Conservation (phyloP, 2,797 vertebrate species). For the Oreochromis mossambicus region DNA sequence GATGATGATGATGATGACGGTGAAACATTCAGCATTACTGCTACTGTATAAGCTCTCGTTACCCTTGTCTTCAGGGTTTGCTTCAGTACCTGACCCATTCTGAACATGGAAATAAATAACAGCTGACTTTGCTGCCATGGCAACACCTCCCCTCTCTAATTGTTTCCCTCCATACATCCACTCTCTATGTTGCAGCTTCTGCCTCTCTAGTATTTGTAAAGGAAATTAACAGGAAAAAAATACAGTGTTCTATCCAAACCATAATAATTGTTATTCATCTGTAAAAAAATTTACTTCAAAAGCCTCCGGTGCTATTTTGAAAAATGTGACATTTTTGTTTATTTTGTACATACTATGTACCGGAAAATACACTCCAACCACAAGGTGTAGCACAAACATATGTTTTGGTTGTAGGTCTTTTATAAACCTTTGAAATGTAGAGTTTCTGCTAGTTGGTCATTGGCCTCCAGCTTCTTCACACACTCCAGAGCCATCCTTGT, state of each 20-base stretch:
- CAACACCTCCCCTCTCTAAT: neutral
- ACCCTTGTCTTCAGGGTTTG: neutral
- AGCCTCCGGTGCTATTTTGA: neutral
- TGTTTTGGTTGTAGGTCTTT: neutral
- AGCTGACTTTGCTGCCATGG: conserved; percentile 46
- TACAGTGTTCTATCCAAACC: neutral
- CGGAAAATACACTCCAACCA: no score
- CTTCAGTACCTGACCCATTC: neutral
- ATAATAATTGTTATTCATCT: neutral
- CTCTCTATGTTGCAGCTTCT: neutral
- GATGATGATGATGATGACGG: neutral
- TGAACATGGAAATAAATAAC: conserved; percentile 37
- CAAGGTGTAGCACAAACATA: neutral
- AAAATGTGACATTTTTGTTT: no score
- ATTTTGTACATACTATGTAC: no score
- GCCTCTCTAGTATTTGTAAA: neutral
- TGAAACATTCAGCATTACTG: neutral
- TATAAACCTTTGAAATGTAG: neutral
- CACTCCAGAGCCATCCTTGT: neutral
- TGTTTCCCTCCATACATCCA: neutral
- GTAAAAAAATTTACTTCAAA: neutral
- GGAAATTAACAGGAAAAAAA: neutral
- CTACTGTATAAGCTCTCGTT: neutral
- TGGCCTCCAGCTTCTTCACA: neutral
- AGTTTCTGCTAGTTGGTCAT: neutral